These are phyloP conservation scores for Eristalis arbustorum DNA, from an alignment of 2,888 invertebrate species.

Conservation along the genomic window DNA sequence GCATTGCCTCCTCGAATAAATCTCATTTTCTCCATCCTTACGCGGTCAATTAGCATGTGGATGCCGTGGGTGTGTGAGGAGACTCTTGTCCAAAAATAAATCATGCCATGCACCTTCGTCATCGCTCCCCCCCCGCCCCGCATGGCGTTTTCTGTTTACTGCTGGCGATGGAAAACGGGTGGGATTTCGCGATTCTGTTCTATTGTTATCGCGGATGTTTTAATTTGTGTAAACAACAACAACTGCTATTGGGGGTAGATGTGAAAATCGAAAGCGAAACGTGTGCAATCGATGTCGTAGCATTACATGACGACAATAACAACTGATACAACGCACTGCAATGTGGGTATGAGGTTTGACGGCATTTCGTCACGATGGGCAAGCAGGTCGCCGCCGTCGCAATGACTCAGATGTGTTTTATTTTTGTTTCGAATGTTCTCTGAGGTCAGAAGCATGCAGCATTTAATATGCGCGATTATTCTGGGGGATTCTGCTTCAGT, in stretches of 20 bases:
- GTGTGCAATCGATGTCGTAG: constrained; percentile 11
- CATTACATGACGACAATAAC: not conserved
- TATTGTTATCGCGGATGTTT: not conserved
- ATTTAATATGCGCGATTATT: not conserved
- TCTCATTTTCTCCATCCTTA: not conserved
- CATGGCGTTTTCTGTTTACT: constrained; percentile 36
- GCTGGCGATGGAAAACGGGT: not conserved
- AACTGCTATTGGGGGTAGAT: not conserved
- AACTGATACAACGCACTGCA: not conserved
- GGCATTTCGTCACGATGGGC: not conserved
- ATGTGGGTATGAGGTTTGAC: not conserved
- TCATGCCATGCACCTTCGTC: not conserved
- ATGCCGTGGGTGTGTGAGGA: not conserved
- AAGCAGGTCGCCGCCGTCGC: not conserved
- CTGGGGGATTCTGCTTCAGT: not conserved
- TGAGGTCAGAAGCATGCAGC: not conserved
- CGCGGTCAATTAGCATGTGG: not conserved
- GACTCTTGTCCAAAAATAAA: constrained; percentile 49
- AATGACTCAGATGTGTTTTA: not conserved
- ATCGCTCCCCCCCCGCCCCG: not conserved
- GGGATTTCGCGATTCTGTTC: not conserved
- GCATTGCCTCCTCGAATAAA: not conserved
- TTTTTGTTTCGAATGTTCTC: not conserved
- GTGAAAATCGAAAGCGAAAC: not conserved
- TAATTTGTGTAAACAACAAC: constrained; percentile 7